Evolutionary conservation across 2,113 vertebrate genomes (phyloP).

Genomic region (Nibea coibor): DNA sequence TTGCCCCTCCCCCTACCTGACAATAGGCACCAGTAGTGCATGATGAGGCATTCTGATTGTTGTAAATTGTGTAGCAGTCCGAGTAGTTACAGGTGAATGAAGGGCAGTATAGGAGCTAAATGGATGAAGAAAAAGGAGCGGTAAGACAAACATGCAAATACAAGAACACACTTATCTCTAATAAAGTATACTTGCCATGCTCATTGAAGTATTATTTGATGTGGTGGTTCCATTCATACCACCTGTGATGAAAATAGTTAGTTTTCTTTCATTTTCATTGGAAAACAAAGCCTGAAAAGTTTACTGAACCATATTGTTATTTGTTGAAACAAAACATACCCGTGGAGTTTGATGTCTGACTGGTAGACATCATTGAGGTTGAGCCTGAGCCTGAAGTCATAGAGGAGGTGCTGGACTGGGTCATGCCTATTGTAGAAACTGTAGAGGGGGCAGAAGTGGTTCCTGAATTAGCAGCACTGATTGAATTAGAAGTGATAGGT

Average conservation of each 20-base stretch:
- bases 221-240: constrained; percentile 23
- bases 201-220: neutral
- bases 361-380: constrained; percentile 7
- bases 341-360: neutral
- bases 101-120: constrained; percentile 62
- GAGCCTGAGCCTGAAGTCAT: neutral
- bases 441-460: constrained; percentile 3
- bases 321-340: constrained; percentile 6
- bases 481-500: neutral
- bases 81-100: constrained; percentile 77
- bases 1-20: constrained; percentile 76
- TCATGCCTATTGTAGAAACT: neutral
- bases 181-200: constrained; percentile 46
- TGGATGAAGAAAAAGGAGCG: neutral
- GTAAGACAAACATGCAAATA: neutral
- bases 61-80: constrained; percentile 75
- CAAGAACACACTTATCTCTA: neutral
- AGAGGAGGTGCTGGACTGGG: neutral
- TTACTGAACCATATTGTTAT: neutral
- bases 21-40: constrained; percentile 67
- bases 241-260: constrained; percentile 45
- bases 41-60: constrained; percentile 34
- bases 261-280: neutral
- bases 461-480: neutral
- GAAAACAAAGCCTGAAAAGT: neutral